These are phyloP conservation scores for Phorcus lineatus DNA, from an alignment of 2,888 invertebrate species.

Conservation along the genomic window DNA sequence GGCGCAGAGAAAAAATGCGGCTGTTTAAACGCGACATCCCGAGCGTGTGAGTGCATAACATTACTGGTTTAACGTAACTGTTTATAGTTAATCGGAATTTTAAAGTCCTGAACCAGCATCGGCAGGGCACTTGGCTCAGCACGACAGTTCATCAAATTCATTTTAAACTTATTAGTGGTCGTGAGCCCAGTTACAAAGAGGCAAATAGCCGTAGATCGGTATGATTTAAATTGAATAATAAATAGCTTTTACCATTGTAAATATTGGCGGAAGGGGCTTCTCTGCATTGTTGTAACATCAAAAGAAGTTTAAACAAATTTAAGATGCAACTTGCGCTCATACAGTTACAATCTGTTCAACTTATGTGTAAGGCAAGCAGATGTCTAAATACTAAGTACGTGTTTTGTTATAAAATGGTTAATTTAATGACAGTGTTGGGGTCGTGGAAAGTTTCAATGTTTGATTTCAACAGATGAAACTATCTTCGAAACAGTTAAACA, in stretches of 20 bases:
- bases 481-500: too few relatives aligned
- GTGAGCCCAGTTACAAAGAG: background rate
- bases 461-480: too few relatives aligned
- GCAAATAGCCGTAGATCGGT: background rate
- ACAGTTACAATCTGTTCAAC: too few relatives aligned
- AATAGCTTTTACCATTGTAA: background rate
- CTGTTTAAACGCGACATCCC: conserved; percentile 15
- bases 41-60: conserved; percentile 21
- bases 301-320: background rate
- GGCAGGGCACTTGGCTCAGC: background rate
- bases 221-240: conserved; percentile 4
- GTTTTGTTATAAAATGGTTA: too few relatives aligned
- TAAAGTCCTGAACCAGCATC: background rate
- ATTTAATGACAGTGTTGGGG: too few relatives aligned
- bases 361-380: too few relatives aligned
- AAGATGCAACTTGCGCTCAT: background rate
- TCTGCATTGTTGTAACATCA: background rate
- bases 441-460: too few relatives aligned
- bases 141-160: conserved; percentile 27
- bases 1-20: conserved; percentile 15
- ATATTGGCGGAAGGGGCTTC: background rate
- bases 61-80: conserved; percentile 28
- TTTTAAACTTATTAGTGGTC: conserved; percentile 15
- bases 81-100: conserved; percentile 24
- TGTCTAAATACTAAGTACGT: too few relatives aligned